Conservation (phyloP, 1,140 invertebrate species). For the Papilio dardanus region DNA sequence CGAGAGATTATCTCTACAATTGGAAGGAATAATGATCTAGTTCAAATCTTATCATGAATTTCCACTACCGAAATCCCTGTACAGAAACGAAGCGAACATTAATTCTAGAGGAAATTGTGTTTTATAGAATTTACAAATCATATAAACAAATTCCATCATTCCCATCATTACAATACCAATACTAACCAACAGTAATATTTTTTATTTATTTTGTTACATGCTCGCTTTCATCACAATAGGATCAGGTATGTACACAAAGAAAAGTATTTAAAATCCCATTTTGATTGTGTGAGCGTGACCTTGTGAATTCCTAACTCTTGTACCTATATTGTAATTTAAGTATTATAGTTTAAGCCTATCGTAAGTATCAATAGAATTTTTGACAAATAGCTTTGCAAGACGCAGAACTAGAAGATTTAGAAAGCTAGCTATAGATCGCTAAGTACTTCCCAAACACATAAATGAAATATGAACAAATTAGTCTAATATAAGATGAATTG, state of each 20-base stretch:
- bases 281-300: background rate
- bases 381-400: constrained; percentile 28
- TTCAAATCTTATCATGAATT: constrained; percentile 39
- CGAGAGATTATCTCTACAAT: constrained; percentile 52
- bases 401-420: constrained; percentile 26
- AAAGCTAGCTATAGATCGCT: constrained; percentile 35
- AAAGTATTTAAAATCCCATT: constrained; percentile 9
- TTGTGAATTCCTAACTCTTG: constrained; percentile 17
- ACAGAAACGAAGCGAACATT: background rate
- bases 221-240: constrained; percentile 52
- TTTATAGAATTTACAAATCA: too few relatives aligned
- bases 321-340: constrained; percentile 1
- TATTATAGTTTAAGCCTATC: constrained; percentile 29
- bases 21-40: constrained; percentile 57
- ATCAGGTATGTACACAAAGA: constrained; percentile 66
- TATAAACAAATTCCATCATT: too few relatives aligned
- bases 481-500: background rate
- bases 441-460: constrained; percentile 19
- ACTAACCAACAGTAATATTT: too few relatives aligned
- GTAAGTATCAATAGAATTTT: constrained; percentile 35
- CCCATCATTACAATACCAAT: too few relatives aligned
- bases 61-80: background rate
- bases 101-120: too few relatives aligned
- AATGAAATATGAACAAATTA: background rate
- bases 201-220: constrained; percentile 64